Base-by-base conservation (phyloP, 2,113 vertebrate genomes). In the Ceyx cyanopectus region DNA sequence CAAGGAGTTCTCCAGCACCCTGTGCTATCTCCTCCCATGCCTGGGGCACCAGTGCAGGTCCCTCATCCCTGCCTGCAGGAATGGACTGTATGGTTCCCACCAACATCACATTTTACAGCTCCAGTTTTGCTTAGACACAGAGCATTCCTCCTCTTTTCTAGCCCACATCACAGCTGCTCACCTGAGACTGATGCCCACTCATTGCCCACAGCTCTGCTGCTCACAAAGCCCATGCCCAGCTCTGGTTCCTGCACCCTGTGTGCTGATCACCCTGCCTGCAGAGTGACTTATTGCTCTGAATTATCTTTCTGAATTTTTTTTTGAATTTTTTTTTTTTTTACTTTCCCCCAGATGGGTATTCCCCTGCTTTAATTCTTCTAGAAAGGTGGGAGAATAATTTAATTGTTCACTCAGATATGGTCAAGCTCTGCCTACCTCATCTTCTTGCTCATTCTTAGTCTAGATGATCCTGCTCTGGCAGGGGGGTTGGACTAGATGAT, bases 201-300 rank as follows among this genome's bases (percentile, higher is more conserved):
- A 1, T 32, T 5, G 4, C 9, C 7, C 37, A 23, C 37, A 76
- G 45, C n/a, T 37, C 45, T 1, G 2, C 34, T 63, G 48, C 54
- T 86, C 37, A 7, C 29, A 69, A 51, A 77, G 26, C 29, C 34
- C 2, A 0, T 84, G 24, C 9, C 26, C 50, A 61, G 17, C 65
- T 74, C 68, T 61, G 29, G 9, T 43, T 86, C 50, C 72, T 17
- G 9, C 29, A 12, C 12, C 23, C 29, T 51, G 9, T 41, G 23
- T 5, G 4, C 84, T 58, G 10, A 63, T 40, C 72, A 46, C 68
- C 12, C 10, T 30, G 19, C 22, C 27, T 46, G 12, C 40, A 77
- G 16, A 29, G 6, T 6, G 14, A 3, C 34, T 77, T 53, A 30
- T 46, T 3, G 2, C 0, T 0, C 45, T 56, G 9, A 76, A 30